Base-by-base conservation (phyloP, 2,797 vertebrate species). In the Gobionotothen gibberifrons region DNA sequence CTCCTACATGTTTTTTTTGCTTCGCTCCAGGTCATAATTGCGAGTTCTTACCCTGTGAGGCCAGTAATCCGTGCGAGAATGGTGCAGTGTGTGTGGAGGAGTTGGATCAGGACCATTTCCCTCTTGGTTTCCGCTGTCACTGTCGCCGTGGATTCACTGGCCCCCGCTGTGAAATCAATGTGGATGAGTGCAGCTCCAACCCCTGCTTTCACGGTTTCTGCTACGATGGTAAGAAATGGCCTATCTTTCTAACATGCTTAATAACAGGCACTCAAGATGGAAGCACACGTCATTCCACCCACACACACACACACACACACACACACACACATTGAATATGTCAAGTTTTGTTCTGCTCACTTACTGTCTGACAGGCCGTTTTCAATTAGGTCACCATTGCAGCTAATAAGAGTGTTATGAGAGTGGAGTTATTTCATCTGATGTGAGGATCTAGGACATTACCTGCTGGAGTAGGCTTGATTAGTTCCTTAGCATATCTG, bases 151-250 rank as follows among this genome's bases (percentile, higher is more conserved):
- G 94, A 68, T 97, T 95, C 88, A 61, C 90, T 11, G 95, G 93
- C n/a, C 93, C 94, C 32, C 90, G 89, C 83, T 96, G 95, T 84
- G 96, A 97, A 91, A 92, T 95, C 93, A 95, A 93, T 84, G 90
- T 95, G 88, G 93, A 95, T 47, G 95, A 96, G 88, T 96, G 95
- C 90, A 90, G 85, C 71, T 95, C 95, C 71, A 93, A 78, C 88
- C 95, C 96, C 85, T 95, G 94, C 86, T 81, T 95, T 82, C 90
- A 95, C 0, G 95, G 96, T 67, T 95, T 94, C 90, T 97, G 95
- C 90, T 96, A 95, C 58, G 95, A 96, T 67, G 93, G 95, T 95
- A 91, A 91, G 90, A 87, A 86, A 82, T 58, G 17, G 56, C 62
- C 65, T 75, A 69, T 65, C 82, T 69, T 78, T 75, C 73, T 78